Base-by-base conservation (phyloP, 2,113 vertebrate genomes). In the Centropristis striata region DNA sequence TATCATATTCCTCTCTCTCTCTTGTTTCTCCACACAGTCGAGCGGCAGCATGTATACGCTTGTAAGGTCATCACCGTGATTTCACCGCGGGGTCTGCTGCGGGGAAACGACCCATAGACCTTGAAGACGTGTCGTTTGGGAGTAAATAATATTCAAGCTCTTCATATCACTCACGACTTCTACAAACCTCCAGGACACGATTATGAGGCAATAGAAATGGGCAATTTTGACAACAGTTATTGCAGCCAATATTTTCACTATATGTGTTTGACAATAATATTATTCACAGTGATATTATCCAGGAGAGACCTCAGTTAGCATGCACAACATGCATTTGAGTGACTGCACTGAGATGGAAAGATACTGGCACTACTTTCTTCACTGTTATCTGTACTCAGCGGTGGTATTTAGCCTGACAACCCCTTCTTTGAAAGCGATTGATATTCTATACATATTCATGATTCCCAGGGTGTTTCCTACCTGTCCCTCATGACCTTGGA, bases 361-460 rank as follows among this genome's bases (percentile, higher is more conserved):
- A 83, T 74, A 77, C 54, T 41, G 16, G 9, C 0, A 13, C 10
- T 71, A 81, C 55, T 81, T 78, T 81, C 63, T 63, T 28, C 32
- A 59, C 66, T 67, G 23, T 80, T 82, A 81, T 87, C 88, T 80
- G 66, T 46, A 61, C 84, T 89, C 70, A 80, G 61, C 1, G 20
- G 68, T 32, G 60, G 76, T 84, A 88, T 83, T 90, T 83, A 86
- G 73, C 79, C 81, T 66, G 84, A 83, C 79, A 89, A 71, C 77
- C 58, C 47, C 61, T 59, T 70, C 71, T 86, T 79, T 84, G 44
- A 86, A 86, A 85, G 76, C 25, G 28, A 74, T 59, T 85, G 21
- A 78, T 86, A 74, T 86, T 75, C 77, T 73, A 86, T 83, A 80
- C 72, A 91, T 87, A 90, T 91, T 90, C 83, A 88, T 88, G 89